Percentiles rank a stretch among this genome's conserved stretches.
Evolutionary conservation across 2,888 invertebrate genomes (phyloP).

Genomic region (Drosophila paranaensis): DNA sequence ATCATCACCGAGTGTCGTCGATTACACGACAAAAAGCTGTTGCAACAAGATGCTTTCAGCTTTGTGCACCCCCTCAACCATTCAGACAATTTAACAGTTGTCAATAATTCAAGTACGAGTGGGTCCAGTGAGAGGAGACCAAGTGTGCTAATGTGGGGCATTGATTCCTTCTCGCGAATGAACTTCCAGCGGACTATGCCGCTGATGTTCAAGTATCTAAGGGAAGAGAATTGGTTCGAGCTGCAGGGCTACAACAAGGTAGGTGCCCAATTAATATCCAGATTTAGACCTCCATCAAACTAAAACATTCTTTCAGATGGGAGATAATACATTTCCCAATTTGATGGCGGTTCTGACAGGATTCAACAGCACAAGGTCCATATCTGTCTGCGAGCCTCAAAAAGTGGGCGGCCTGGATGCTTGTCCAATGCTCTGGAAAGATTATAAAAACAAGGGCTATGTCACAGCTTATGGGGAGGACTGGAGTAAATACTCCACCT

Average conservation of each 20-base stretch:
- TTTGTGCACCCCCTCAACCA: slow-evolving; percentile 83
- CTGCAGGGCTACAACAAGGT: slow-evolving; percentile 90
- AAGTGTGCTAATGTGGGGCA: slow-evolving; percentile 91
- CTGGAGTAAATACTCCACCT: slow-evolving; percentile 88
- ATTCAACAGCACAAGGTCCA: slow-evolving; percentile 85
- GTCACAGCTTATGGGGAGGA: slow-evolving; percentile 93
- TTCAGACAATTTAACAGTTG: neutral
- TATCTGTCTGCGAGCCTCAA: slow-evolving; percentile 85
- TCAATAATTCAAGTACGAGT: neutral
- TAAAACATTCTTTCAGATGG: slow-evolving; percentile 86
- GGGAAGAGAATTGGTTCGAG: slow-evolving; percentile 88
- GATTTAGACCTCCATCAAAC: no score
- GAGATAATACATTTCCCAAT: slow-evolving; percentile 96
- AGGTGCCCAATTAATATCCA: neutral
- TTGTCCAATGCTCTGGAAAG: slow-evolving; percentile 91
- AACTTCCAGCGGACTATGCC: slow-evolving; percentile 91
- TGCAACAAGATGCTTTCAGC: slow-evolving; percentile 85
- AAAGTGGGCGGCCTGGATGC: slow-evolving; percentile 87
- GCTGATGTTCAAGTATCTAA: slow-evolving; percentile 88
- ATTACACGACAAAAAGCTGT: slow-evolving; percentile 59
- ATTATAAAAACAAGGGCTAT: slow-evolving; percentile 89
- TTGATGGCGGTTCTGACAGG: slow-evolving; percentile 93
- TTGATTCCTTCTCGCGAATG: slow-evolving; percentile 93
- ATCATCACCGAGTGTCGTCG: slow-evolving; percentile 83
- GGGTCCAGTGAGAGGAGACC: slow-evolving; percentile 62